These are phyloP conservation scores for Umimayanthus kanabou DNA, from an alignment of 92 coral and sea anemone species.

Conservation along the genomic window DNA sequence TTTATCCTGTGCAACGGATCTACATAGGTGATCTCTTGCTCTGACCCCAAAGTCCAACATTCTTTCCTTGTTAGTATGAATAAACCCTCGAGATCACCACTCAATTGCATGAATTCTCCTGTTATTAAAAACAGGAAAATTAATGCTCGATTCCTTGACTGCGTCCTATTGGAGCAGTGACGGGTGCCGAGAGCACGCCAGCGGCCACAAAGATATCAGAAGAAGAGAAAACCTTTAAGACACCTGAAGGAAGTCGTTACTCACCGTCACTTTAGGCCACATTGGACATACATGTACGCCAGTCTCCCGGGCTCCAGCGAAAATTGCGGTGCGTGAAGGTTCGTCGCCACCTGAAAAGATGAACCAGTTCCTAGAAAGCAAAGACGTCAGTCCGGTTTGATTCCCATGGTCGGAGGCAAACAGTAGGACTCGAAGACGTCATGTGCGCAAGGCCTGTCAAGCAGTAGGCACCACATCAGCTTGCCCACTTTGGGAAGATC, in stretches of 20 bases:
- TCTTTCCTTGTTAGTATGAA: constrained; percentile 12
- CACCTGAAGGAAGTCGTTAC: constrained; percentile 51
- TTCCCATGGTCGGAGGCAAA: constrained; percentile 58
- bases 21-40: constrained; percentile 10
- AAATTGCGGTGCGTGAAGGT: constrained; percentile 41
- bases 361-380: constrained; percentile 57
- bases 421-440: constrained; percentile 49
- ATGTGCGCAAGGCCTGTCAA: constrained; percentile 65
- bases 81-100: constrained; percentile 13
- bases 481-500: constrained; percentile 44
- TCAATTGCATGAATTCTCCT: constrained; percentile 41
- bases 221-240: constrained; percentile 44
- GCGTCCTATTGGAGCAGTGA: constrained; percentile 38
- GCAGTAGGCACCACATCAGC: constrained; percentile 55
- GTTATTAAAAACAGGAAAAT: constrained; percentile 47
- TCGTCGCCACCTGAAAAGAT: constrained; percentile 53
- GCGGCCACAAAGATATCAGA: constrained; percentile 46
- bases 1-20: constrained; percentile 23
- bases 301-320: constrained; percentile 42
- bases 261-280: constrained; percentile 49
- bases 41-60: constrained; percentile 8
- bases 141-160: constrained; percentile 29
- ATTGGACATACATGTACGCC: constrained; percentile 54
- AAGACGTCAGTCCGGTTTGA: constrained; percentile 53
- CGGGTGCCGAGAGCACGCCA: constrained; percentile 37